Evolutionary conservation across 2,888 invertebrate genomes (phyloP), one percentile per base, ranked within the genome.

Genomic region (Aspidapion aeneum): DNA sequence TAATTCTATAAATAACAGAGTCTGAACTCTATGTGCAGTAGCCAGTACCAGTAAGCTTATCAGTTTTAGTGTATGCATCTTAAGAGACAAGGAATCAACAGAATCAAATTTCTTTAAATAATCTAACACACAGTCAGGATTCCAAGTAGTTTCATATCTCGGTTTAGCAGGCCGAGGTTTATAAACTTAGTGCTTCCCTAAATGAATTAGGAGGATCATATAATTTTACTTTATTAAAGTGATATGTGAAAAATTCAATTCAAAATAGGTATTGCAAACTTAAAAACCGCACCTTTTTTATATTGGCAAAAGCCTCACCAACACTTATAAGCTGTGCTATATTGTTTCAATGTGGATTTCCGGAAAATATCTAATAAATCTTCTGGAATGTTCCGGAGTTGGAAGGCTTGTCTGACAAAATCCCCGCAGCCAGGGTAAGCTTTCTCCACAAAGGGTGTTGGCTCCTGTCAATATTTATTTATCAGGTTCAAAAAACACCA

Each of bases 331-430:
- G 64, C 62, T n/a, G 61, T 63, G 18, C 62, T 56, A 57, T 73
- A 73, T 64, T 72, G 70, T 51, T 68, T 71, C 7, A 69, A 18
- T 1, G 72, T 72, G 1, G 71, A 71, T 5, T 69, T 55, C 49
- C 68, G 7, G n/a, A 57, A 59, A 21, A 59, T 63, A 20, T 63
- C 58, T 18, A 59, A 35, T 2, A 22, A 58, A 1, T 22, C 51
- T 35, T 62, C 51, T 1, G 62, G 62, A 50, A 62, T 20, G 1
- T 48, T 20, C 5, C 62, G 35, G 17, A 51, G 19, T n/a, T n/a
- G 20, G 55, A 62, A 59, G 9, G 63, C 58, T 54, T 57, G 50
- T 56, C 49, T n/a, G 56, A 66, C 21, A 63, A 49, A 35, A 58
- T 20, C 16, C 60, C 60, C 19, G 21, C 60, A 19, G 21, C 21